Evolutionary conservation across 2,888 invertebrate species (phyloP).

Genomic region (Sinelater perroti): DNA sequence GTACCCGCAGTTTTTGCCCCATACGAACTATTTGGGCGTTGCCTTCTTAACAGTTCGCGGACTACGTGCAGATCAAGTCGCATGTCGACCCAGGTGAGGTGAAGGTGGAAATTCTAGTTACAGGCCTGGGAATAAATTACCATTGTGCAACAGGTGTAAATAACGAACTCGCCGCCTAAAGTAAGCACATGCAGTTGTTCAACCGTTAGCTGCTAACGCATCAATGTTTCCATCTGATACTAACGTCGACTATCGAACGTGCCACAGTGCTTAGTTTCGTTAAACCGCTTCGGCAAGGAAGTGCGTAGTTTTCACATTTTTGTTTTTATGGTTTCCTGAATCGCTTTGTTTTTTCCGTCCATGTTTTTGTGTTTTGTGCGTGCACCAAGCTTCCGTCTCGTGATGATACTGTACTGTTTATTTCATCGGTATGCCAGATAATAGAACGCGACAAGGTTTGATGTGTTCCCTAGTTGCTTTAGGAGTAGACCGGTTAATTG

Average conservation of each 20-base stretch:
- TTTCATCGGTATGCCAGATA: not conserved
- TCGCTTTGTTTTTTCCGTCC: constrained; percentile 15
- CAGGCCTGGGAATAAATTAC: not conserved
- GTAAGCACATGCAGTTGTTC: not conserved
- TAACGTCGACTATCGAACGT: constrained; percentile 1
- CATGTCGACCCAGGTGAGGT: not conserved
- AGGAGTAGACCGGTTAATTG: constrained; percentile 2
- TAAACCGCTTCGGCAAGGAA: no score
- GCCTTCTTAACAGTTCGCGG: no score
- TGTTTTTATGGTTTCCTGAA: constrained; percentile 8
- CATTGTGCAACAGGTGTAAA: constrained; percentile 7
- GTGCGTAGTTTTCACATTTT: constrained; percentile 9
- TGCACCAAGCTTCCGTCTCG: constrained; percentile 1
- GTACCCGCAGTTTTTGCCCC: not conserved
- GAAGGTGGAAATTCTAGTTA: constrained; percentile 5
- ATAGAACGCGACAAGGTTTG: no score
- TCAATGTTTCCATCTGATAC: not conserved
- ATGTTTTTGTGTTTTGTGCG: constrained; percentile 16
- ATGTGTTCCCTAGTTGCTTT: no score
- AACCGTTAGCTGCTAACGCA: not conserved
- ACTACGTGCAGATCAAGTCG: no score
- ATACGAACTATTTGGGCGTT: not conserved
- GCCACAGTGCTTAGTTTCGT: no score
- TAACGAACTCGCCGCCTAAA: not conserved
- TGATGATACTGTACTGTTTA: not conserved